Evolutionary conservation across 2,888 invertebrate species (phyloP), one percentile per base, ranked within the genome.

Genomic region (Conus canariensis): DNA sequence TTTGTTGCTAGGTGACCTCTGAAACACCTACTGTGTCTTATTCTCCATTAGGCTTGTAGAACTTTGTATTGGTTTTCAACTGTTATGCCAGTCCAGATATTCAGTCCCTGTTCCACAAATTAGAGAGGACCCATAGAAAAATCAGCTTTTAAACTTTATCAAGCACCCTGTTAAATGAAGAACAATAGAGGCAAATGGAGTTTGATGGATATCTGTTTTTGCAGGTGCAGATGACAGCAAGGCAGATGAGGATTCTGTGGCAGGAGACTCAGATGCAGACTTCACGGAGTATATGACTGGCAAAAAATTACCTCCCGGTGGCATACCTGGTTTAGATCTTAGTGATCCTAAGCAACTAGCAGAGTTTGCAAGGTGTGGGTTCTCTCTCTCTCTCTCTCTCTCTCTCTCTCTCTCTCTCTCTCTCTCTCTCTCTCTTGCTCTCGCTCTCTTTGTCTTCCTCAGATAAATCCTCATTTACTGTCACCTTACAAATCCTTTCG

Each of bases 331-430:
- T 59, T 97, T 99, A 94, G 99, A 99, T 96, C 97, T 99, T 85
- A 98, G 98, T 91, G 98, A 99, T 96, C 98, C 98, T 0, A 98
- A 99, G 96, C 99, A 99, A 96, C 96, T 99, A 92, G 98, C 99
- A 0, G 99, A 99, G 96, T 99, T 99, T 96, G 98, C 99, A 9
- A 97, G 97, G 97, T 64, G 64, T 25, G 22, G n/a, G 0, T 2
- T n/a, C 7, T n/a, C 74, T 74, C n/a, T 74, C 74, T 74, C n/a
- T 74, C 74, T 74, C n/a, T 74, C 74, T 74, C n/a, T 74, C 74
- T 74, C n/a, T 70, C 70, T 70, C 70, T 70, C 70, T 70, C 70
- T 70, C 70, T 70, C 70, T 70, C 70, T 70, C 70, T 74, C 74
- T 74, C 74, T 74, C 74, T 74, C 74, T 74, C 74, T 74, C 74